Percentiles rank a stretch among this genome's conserved stretches.
Conservation (phyloP, 2,113 vertebrate species). For the Ranitomeya imitator region DNA sequence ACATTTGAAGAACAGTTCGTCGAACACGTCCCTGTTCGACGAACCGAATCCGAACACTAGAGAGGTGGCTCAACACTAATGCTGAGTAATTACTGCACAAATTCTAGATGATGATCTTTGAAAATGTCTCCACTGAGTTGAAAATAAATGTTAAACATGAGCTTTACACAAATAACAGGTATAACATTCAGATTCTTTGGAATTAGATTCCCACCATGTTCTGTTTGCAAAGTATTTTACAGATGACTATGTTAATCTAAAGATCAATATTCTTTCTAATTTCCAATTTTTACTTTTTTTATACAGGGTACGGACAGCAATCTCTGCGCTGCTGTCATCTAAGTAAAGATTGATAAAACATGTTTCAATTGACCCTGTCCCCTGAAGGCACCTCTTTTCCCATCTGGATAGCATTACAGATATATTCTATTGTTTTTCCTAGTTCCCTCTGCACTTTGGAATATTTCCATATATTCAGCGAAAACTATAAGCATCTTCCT, state of each 20-base stretch:
- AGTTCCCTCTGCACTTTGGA: conserved; percentile 27
- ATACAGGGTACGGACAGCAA: conserved; percentile 14
- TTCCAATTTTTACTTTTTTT: not conserved
- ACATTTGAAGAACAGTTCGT: too few relatives aligned
- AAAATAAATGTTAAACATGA: conserved; percentile 34
- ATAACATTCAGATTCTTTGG: conserved; percentile 3
- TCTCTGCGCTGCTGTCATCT: conserved; percentile 9
- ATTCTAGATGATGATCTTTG: conserved; percentile 37
- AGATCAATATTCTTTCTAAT: conserved; percentile 36
- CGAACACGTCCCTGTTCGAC: too few relatives aligned
- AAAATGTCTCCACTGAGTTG: conserved; percentile 34
- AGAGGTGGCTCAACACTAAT: too few relatives aligned
- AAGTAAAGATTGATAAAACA: conserved; percentile 39
- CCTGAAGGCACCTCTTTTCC: conserved; percentile 38
- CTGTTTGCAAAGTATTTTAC: conserved; percentile 36
- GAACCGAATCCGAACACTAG: too few relatives aligned
- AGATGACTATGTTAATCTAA: conserved; percentile 26
- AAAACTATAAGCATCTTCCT: conserved; percentile 34
- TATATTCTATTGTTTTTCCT: conserved; percentile 32
- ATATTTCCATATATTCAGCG: conserved; percentile 43
- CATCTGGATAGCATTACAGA: conserved; percentile 42
- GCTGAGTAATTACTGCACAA: not conserved
- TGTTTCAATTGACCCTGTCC: conserved; percentile 39
- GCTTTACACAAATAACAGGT: conserved; percentile 15
- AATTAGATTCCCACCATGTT: conserved; percentile 25